Evolutionary conservation across 2,113 vertebrate species (phyloP).

Genomic region (Sceloporus tristichus): DNA sequence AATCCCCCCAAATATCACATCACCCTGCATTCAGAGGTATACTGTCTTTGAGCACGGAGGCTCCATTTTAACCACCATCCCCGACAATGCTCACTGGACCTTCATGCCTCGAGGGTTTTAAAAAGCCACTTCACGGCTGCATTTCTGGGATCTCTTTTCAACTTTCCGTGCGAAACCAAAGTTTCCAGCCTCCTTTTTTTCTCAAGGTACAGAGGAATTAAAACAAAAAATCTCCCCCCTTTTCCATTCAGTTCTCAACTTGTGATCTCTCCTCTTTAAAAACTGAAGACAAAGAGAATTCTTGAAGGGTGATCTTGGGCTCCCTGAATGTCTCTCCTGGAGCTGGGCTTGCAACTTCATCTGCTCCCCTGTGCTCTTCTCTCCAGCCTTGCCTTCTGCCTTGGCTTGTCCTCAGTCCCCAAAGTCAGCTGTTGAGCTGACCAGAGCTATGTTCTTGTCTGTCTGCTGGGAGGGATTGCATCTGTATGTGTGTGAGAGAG

Average conservation of each 20-base stretch:
- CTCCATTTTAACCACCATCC: too few relatives aligned
- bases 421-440: neutral
- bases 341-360: neutral
- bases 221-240: too few relatives aligned
- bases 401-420: neutral
- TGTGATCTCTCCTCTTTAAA: neutral
- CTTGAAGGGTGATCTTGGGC: too few relatives aligned
- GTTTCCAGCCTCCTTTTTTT: neutral
- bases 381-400: neutral
- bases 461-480: neutral
- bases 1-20: too few relatives aligned
- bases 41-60: too few relatives aligned
- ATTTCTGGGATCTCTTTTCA: too few relatives aligned
- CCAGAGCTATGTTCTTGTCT: too few relatives aligned
- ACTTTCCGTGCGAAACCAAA: neutral
- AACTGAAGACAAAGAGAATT: neutral
- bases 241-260: neutral
- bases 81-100: too few relatives aligned
- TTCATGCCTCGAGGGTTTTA: too few relatives aligned
- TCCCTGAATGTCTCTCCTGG: neutral
- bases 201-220: too few relatives aligned
- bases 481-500: neutral
- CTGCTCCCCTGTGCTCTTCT: fast-evolving
- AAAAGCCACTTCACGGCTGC: too few relatives aligned
- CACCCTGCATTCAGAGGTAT: too few relatives aligned